phyloP scores from a whole-genome alignment of 2,888 invertebrate genomes.

The Ophion slaviceki region DNA sequence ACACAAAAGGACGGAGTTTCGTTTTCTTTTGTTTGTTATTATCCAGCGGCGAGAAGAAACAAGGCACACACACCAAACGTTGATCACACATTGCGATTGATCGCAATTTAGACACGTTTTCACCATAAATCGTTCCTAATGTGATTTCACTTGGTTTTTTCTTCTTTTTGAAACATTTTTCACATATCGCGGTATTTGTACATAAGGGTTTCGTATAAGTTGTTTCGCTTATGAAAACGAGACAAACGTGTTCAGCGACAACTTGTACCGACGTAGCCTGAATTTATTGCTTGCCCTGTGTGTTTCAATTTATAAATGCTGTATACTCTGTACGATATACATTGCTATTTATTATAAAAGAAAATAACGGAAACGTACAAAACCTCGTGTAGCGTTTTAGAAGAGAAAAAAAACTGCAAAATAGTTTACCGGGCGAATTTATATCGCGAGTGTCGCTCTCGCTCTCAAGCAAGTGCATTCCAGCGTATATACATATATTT shows the following conservation, averaged over 20 bases:
- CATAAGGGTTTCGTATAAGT: conserved; percentile 60
- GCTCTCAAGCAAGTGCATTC: conserved; percentile 41
- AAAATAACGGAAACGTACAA: conserved; percentile 54
- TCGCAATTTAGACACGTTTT: conserved; percentile 6
- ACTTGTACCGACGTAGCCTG: conserved; percentile 43
- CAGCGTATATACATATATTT: conserved; percentile 40
- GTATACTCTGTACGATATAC: conserved; percentile 60
- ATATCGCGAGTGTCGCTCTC: conserved; percentile 30
- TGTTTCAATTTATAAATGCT: conserved; percentile 59
- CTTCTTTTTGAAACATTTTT: conserved; percentile 24
- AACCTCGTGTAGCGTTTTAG: conserved; percentile 57
- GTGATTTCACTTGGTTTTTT: conserved; percentile 21
- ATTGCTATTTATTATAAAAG: conserved; percentile 58
- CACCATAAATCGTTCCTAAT: conserved; percentile 27
- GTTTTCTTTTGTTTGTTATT: conserved; percentile 38
- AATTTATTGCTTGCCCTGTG: conserved; percentile 62
- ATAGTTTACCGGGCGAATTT: conserved; percentile 45
- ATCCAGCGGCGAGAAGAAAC: conserved; percentile 13
- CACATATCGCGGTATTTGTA: conserved; percentile 67
- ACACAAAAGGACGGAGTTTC: conserved; percentile 38
- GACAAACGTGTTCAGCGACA: conserved; percentile 41
- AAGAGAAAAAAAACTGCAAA: conserved; percentile 34
- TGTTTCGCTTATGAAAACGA: conserved; percentile 39
- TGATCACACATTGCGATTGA: background rate
- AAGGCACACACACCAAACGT: conserved; percentile 18